Percentiles rank a stretch among this genome's conserved stretches.
Evolutionary conservation across 2,888 invertebrate genomes (phyloP).

Genomic region (Trissonchulus sp.): DNA sequence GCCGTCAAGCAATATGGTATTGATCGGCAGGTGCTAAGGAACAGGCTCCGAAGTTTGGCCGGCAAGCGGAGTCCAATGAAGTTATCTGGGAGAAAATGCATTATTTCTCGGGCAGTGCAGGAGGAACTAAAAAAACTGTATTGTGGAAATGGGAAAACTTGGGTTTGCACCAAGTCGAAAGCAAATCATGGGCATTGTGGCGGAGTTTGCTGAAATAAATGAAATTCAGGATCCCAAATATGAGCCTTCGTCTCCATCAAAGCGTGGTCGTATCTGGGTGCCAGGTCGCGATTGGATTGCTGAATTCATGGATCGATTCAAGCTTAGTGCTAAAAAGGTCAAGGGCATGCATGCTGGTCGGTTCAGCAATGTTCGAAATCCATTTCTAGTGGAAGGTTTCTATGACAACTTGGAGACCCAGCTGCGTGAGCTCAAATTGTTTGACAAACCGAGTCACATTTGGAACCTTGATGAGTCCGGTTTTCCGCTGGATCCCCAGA

Average conservation of each 20-base stretch:
- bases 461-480: conserved; percentile 18
- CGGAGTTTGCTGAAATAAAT: conserved; percentile 3
- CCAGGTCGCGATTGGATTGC: not conserved
- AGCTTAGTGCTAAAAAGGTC: not conserved
- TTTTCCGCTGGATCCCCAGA: conserved; percentile 11
- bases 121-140: not conserved
- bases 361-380: conserved; percentile 3
- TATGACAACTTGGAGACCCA: not conserved
- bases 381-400: conserved; percentile 6
- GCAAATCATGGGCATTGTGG: not conserved
- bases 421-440: not conserved
- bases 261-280: not conserved
- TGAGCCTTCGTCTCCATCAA: not conserved
- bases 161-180: conserved; percentile 14
- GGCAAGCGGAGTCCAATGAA: not conserved
- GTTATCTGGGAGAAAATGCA: not conserved
- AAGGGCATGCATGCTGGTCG: not conserved
- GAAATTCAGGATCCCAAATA: conserved; percentile 8
- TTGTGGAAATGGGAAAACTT: conserved; percentile 4
- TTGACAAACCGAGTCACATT: not conserved
- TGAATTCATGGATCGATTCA: not conserved
- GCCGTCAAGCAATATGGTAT: not conserved
- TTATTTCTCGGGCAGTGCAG: not conserved
- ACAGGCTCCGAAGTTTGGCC: not conserved
- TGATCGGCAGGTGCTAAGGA: conserved; percentile 5